Conservation (phyloP, 2,888 invertebrate species). For the Folsomia candida region DNA sequence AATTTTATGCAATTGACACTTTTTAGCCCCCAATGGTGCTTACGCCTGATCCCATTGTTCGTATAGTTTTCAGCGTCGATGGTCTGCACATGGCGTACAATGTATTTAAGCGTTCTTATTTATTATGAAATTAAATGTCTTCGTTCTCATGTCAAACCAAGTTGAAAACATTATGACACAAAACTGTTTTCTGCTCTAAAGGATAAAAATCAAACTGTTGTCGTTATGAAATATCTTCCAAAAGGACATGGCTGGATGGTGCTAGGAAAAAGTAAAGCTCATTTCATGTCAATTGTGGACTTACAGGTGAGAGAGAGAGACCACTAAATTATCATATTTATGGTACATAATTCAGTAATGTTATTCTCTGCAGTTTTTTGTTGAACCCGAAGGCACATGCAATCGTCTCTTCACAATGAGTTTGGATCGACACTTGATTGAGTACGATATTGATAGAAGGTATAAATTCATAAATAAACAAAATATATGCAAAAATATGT, state of each 20-base stretch:
- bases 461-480: constrained; percentile 33
- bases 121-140: too few species aligned
- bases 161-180: too few species aligned
- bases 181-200: background rate
- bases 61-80: constrained; percentile 40
- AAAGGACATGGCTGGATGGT: constrained; percentile 57
- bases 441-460: constrained; percentile 61
- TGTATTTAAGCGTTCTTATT: constrained; percentile 16
- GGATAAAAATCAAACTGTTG: constrained; percentile 9
- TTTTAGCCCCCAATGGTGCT: constrained; percentile 22
- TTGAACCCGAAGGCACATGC: constrained; percentile 51
- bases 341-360: too few species aligned
- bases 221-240: constrained; percentile 25
- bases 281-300: constrained; percentile 61
- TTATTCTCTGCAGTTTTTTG: constrained; percentile 62
- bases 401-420: constrained; percentile 63
- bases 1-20: too few species aligned
- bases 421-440: constrained; percentile 61
- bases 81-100: constrained; percentile 41
- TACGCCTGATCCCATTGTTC: constrained; percentile 21
- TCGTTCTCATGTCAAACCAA: too few species aligned
- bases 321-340: too few species aligned
- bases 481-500: background rate
- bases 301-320: too few species aligned
- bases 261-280: constrained; percentile 64